These are phyloP conservation scores for Thymelicus lineola DNA, from an alignment of 2,888 invertebrate genomes.

Conservation along the genomic window DNA sequence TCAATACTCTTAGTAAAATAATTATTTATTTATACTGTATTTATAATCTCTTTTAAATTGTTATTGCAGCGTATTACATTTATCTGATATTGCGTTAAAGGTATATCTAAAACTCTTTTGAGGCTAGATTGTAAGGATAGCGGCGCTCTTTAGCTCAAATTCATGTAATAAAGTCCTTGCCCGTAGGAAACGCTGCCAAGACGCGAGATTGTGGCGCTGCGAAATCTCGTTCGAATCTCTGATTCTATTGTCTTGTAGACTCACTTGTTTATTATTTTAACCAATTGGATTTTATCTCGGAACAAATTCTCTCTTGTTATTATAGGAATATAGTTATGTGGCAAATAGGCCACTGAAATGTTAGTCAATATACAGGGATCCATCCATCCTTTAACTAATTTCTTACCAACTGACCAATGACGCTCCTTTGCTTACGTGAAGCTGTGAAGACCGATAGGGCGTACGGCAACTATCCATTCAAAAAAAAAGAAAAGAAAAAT, in stretches of 20 bases:
- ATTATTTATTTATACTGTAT: too few relatives aligned
- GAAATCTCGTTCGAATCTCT: conserved; percentile 23
- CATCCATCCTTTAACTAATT: too few relatives aligned
- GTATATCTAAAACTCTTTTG: conserved; percentile 7
- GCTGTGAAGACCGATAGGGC: too few relatives aligned
- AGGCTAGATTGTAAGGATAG: conserved; percentile 19
- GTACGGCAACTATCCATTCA: too few relatives aligned
- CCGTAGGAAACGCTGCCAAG: conserved; percentile 31
- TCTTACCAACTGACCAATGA: too few relatives aligned
- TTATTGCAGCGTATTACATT: background rate
- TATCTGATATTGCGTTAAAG: background rate
- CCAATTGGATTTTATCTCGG: conserved; percentile 12
- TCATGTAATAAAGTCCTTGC: conserved; percentile 34
- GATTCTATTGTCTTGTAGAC: conserved; percentile 21
- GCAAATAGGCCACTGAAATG: too few relatives aligned
- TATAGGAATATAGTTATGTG: too few relatives aligned
- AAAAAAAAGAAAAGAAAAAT: background rate
- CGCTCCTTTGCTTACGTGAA: too few relatives aligned
- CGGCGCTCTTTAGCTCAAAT: conserved; percentile 24
- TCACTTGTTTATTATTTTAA: conserved; percentile 24
- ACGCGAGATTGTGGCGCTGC: conserved; percentile 16
- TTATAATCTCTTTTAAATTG: background rate
- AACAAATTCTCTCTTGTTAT: background rate
- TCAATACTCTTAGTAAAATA: too few relatives aligned
- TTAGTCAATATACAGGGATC: too few relatives aligned